Evolutionary conservation across 2,888 invertebrate genomes (phyloP).

Genomic region (Cyrtodaria siliqua): DNA sequence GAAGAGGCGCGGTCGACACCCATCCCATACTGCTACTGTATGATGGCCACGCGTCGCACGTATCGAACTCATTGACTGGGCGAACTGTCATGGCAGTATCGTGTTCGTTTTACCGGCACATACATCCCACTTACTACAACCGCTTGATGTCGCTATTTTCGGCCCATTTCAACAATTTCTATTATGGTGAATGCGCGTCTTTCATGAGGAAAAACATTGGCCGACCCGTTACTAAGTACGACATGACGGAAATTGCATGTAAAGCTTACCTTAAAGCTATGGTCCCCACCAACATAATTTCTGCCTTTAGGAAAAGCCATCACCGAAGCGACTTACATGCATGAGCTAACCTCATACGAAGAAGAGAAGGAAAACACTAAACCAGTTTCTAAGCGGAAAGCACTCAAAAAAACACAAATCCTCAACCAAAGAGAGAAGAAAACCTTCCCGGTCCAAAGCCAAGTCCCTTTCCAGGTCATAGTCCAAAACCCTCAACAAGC

Average conservation of each 20-base stretch:
- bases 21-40: slow-evolving; percentile 21
- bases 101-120: slow-evolving; percentile 46
- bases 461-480: no score
- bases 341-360: no score
- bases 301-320: slow-evolving; percentile 21
- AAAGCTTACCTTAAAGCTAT: slow-evolving; percentile 17
- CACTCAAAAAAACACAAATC: no score
- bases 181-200: slow-evolving; percentile 23
- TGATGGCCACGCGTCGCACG: slow-evolving; percentile 35
- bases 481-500: no score
- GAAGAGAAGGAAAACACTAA: no score
- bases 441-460: no score
- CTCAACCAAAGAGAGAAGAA: no score
- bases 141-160: slow-evolving; percentile 40
- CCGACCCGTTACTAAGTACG: slow-evolving; percentile 18
- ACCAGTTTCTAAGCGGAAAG: no score
- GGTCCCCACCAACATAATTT: slow-evolving; percentile 19
- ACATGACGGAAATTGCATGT: slow-evolving; percentile 24
- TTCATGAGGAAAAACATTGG: slow-evolving; percentile 31
- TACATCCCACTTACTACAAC: slow-evolving; percentile 36
- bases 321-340: no score
- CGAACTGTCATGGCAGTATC: slow-evolving; percentile 12
- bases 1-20: not conserved
- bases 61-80: slow-evolving; percentile 32
- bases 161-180: slow-evolving; percentile 45